phyloP scores from a whole-genome alignment of 2,888 invertebrate species.

The Stegophylla sp. region DNA sequence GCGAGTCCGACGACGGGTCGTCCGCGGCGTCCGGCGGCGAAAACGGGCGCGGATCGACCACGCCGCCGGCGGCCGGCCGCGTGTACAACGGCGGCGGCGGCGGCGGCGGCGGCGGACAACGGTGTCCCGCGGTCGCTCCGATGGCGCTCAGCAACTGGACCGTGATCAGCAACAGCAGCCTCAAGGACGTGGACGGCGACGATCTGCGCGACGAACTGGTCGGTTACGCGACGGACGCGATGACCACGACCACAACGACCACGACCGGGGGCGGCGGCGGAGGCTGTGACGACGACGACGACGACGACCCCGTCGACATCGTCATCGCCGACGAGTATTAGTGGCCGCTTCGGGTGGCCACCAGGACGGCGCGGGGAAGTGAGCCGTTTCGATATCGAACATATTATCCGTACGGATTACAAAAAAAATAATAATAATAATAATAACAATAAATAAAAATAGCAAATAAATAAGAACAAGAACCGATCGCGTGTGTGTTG shows the following conservation, averaged over 20 bases:
- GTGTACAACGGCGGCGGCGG: neutral
- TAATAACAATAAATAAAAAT: too few species aligned
- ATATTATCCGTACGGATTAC: too few species aligned
- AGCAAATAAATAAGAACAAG: too few species aligned
- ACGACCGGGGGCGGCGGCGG: neutral
- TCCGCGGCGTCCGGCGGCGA: neutral
- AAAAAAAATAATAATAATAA: too few species aligned
- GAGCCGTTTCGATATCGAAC: too few species aligned
- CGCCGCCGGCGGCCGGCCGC: neutral
- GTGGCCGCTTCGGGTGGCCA: neutral
- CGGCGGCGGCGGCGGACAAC: slow-evolving; percentile 20
- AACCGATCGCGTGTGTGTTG: too few species aligned
- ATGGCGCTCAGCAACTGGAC: slow-evolving; percentile 63
- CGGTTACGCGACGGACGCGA: slow-evolving; percentile 74
- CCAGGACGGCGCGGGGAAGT: too few species aligned
- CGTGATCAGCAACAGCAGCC: slow-evolving; percentile 75
- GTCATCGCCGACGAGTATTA: neutral
- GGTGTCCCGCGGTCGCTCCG: slow-evolving; percentile 63
- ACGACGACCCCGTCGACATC: slow-evolving; percentile 57
- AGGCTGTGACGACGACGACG: slow-evolving; percentile 74
- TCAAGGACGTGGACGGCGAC: slow-evolving; percentile 75
- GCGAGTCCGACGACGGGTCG: neutral
- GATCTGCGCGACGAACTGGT: slow-evolving; percentile 75
- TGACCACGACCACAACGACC: slow-evolving; percentile 65
- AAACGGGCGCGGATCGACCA: neutral